phyloP scores from a whole-genome alignment of 1,140 invertebrate genomes.

The Neodiprion lecontei region DNA sequence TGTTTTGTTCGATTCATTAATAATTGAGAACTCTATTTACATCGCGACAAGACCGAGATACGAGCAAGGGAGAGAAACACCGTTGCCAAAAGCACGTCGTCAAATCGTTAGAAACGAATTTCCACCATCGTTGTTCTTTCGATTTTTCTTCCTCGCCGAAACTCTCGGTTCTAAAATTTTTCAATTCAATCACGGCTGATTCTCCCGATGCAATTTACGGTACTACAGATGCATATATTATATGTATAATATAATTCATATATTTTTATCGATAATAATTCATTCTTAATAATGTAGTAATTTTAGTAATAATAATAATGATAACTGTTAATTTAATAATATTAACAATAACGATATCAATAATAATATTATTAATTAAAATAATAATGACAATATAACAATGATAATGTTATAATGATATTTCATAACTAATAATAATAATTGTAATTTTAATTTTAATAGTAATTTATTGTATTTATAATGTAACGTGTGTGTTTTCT shows the following conservation, averaged over 20 bases:
- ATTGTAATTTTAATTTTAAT: no score
- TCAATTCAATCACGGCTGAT: not conserved
- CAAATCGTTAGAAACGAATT: no score
- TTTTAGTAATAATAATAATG: slow-evolving; percentile 7
- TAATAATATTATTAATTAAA: not conserved
- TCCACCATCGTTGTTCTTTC: not conserved
- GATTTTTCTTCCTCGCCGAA: not conserved
- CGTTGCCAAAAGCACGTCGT: no score
- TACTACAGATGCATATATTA: not conserved
- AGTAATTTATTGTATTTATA: no score
- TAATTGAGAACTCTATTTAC: no score
- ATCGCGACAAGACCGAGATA: no score
- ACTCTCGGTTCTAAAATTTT: not conserved
- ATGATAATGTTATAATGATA: no score
- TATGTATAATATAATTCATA: not conserved
- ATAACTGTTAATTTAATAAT: not conserved
- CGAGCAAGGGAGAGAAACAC: no score
- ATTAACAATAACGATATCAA: not conserved
- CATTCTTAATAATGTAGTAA: not conserved
- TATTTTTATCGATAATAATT: not conserved
- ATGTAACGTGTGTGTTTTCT: no score
- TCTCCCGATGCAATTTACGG: no score
- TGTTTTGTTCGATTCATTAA: not conserved
- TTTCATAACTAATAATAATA: no score
- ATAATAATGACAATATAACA: not conserved